Evolutionary conservation across 1,140 invertebrate species (phyloP), one percentile per base, ranked within the genome.

Genomic region (Apolygus lucorum): DNA sequence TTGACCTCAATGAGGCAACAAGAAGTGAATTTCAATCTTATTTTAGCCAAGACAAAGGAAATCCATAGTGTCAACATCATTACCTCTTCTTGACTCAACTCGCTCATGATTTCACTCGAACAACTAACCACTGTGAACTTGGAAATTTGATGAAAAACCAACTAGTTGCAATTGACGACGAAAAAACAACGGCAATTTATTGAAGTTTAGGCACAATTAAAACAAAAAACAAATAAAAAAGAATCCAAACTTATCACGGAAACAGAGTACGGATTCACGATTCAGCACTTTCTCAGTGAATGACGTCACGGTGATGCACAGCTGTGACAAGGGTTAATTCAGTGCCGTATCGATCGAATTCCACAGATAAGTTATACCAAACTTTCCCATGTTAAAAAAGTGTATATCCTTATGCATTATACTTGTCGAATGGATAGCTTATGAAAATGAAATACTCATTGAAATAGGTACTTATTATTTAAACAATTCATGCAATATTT

Each of bases 51-150:
- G 42, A 52, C n/a, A 28, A 54, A 63, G 68, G 52, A 64, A 25
- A 24, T 52, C 22, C 29, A 54, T 17, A 65, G 67, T 77, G 17
- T 62, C 34, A 24, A 59, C 34, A 66, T 49, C 13, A 68, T 83
- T 78, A 88, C 88, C 83, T 90, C 88, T 79, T 90, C 88, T 74
- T 87, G 87, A 70, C 82, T 86, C 68, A 89, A 78, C 81, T 89
- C 88, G 76, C 86, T 89, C 87, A 89, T 89, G 54, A 42, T 59
- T 11, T 49, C 8, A 49, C 34, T 49, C 8, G 34, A 49, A 49
- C n/a, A n/a, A n/a, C n/a, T n/a, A n/a, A n/a, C n/a, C n/a, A n/a
- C n/a, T n/a, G n/a, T n/a, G n/a, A n/a, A n/a, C n/a, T n/a, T n/a
- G n/a, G n/a, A n/a, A n/a, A n/a, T n/a, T n/a, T n/a, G n/a, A n/a